Evolutionary conservation across 2,797 vertebrate species (phyloP).

Genomic region (Periparus ater): DNA sequence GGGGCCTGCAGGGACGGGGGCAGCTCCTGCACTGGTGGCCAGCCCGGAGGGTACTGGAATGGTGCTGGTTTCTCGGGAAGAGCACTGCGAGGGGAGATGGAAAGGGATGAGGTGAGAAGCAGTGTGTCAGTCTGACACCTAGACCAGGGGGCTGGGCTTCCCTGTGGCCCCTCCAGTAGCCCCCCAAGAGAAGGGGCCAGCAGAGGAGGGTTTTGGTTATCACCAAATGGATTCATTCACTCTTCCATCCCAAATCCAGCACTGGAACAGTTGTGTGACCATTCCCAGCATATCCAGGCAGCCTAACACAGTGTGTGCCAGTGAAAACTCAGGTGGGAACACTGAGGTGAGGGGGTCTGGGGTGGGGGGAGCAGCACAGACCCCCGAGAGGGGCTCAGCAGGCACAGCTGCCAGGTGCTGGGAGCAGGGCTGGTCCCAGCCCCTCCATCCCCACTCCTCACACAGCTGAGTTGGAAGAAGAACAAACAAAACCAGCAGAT

Average conservation of each 20-base stretch:
- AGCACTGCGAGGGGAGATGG: constrained; percentile 18
- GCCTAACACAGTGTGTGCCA: rapidly evolving
- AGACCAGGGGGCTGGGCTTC: not conserved
- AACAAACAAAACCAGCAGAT: not conserved
- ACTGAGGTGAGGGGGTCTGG: not conserved
- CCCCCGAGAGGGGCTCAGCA: not conserved
- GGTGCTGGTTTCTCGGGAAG: constrained; percentile 56
- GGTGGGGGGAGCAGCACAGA: not conserved
- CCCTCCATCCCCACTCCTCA: not conserved
- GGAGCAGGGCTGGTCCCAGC: not conserved
- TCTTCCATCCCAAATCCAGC: not conserved
- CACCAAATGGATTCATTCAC: not conserved
- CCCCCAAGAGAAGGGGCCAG: not conserved
- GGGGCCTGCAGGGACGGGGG: constrained; percentile 90
- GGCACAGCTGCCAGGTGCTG: not conserved
- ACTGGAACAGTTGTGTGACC: not conserved
- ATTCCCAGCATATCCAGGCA: not conserved
- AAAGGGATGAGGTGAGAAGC: not conserved
- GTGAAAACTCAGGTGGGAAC: not conserved
- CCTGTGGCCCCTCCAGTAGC: not conserved
- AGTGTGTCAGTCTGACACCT: not conserved
- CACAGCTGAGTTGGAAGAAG: not conserved
- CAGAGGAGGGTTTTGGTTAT: not conserved
- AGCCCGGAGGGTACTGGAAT: constrained; percentile 82
- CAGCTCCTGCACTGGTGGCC: constrained; percentile 87